Evolutionary conservation across 2,888 invertebrate genomes (phyloP), one percentile per base, ranked within the genome.

Genomic region (Chirona hameri): DNA sequence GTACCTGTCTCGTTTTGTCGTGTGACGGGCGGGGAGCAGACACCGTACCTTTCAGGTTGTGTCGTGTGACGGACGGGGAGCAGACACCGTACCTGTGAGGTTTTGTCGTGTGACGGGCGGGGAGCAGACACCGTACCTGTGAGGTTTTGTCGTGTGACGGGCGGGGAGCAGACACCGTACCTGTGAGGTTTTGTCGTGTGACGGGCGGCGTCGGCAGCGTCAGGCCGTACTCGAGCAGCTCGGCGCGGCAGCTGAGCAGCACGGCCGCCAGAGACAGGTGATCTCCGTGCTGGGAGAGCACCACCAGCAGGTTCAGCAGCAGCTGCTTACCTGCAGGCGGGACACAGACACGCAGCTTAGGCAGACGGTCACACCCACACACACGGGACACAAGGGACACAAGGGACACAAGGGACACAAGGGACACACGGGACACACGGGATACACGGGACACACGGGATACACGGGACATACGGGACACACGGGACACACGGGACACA

Each of bases 301-400:
- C 95, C 83, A 98, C 93, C 87, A 99, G 90, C 84, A 99, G 90
- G 89, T 98, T 98, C 85, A 98, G 90, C 83, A 99, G 91, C 85
- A 99, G 90, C 88, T 95, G 95, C 87, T 97, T 85, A 65, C 85
- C 85, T 85, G 83, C 39, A 39, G 39, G 39, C 39, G 39, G 39
- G 39, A 39, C 39, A 7, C 39, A 39, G 39, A 39, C 39, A 39
- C 39, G 7, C 4, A 39, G 39, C 7, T 39, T 39, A 39, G 39
- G 0, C 57, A 31, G 24, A 12, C n/a, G 52, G 9, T 65, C 31
- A 55, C 15, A 31, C 39, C 31, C 15, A 7, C 60, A 31, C 65
- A 15, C 52, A 39, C n/a, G 18, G 52, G 7, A 52, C 7, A 12
- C 52, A 18, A 48, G 12, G 9, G 48, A 48, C 48, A 48, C 48